These are phyloP conservation scores for Acleris sparsana DNA, from an alignment of 2,888 invertebrate genomes.

Conservation along the genomic window DNA sequence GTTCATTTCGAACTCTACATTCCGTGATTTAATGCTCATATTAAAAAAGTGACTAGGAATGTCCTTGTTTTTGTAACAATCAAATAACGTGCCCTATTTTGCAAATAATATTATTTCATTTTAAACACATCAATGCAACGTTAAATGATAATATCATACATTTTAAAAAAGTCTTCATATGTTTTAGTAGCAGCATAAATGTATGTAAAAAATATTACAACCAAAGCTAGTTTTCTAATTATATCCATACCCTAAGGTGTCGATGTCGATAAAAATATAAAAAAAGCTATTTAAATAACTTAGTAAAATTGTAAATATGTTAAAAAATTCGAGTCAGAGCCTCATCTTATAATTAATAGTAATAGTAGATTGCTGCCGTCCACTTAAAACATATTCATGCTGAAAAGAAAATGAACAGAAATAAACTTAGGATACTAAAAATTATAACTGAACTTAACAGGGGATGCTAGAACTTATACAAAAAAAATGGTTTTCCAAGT, in stretches of 20 bases:
- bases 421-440: conserved; percentile 9
- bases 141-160: too few relatives aligned
- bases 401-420: conserved; percentile 22
- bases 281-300: conserved; percentile 13
- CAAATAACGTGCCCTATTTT: too few relatives aligned
- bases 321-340: conserved; percentile 8
- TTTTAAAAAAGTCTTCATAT: too few relatives aligned
- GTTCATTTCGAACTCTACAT: too few relatives aligned
- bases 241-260: not conserved
- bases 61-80: too few relatives aligned
- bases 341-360: conserved; percentile 5
- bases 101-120: too few relatives aligned
- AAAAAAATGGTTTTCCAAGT: not conserved
- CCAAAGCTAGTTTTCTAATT: too few relatives aligned
- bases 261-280: not conserved
- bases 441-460: not conserved
- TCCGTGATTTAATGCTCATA: too few relatives aligned
- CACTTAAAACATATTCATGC: conserved; percentile 12
- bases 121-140: too few relatives aligned
- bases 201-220: too few relatives aligned
- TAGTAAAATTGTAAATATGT: conserved; percentile 7
- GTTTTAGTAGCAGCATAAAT: too few relatives aligned
- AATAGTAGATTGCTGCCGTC: conserved; percentile 6
- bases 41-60: too few relatives aligned
- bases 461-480: not conserved